These are phyloP conservation scores for Aldrovandia affinis DNA, from an alignment of 2,797 vertebrate genomes.

Conservation along the genomic window DNA sequence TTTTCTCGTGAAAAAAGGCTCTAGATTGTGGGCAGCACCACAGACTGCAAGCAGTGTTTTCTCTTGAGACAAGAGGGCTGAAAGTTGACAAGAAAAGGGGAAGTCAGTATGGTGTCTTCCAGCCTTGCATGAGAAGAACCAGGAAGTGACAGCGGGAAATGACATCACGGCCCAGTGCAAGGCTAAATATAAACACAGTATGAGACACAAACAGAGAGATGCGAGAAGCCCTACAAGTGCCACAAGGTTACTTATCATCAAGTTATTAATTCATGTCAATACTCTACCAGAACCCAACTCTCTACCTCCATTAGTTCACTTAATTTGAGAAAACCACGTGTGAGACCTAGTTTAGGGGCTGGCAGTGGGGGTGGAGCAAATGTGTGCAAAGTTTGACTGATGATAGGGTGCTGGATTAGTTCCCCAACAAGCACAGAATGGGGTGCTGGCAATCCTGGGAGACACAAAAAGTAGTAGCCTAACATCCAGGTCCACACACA, in stretches of 20 bases:
- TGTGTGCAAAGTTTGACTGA: no score
- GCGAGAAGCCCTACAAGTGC: not conserved
- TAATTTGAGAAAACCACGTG: not conserved
- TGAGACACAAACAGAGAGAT: not conserved
- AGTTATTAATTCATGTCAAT: not conserved
- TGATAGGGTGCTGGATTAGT: no score
- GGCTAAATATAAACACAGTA: conserved; percentile 1
- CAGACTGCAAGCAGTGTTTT: not conserved
- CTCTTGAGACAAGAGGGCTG: not conserved
- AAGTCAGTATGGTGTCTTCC: conserved; percentile 18
- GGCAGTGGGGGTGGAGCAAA: no score
- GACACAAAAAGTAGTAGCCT: no score
- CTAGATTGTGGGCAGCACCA: no score
- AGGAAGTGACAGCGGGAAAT: conserved; percentile 31
- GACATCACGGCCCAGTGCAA: conserved; percentile 15
- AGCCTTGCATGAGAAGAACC: not conserved
- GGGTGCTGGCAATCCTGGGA: no score
- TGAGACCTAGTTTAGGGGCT: no score
- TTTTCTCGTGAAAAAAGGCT: not conserved
- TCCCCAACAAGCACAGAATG: no score
- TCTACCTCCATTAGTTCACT: not conserved
- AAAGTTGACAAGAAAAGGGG: not conserved
- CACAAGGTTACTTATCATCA: not conserved
- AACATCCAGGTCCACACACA: no score
- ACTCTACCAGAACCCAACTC: not conserved